These are phyloP conservation scores for Cantharis flavilabris DNA, from an alignment of 2,888 invertebrate species.

Conservation along the genomic window DNA sequence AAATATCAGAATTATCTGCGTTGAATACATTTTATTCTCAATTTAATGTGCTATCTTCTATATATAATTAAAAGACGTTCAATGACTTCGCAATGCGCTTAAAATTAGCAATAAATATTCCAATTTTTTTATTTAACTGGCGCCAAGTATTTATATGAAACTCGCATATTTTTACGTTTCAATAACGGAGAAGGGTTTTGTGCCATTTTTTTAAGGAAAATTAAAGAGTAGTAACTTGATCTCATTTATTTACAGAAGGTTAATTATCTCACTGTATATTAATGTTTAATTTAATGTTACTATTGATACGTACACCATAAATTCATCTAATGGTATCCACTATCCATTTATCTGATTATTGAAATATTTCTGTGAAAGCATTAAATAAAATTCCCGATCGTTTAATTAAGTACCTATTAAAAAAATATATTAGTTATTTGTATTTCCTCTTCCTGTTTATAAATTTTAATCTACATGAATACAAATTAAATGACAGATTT, in stretches of 20 bases:
- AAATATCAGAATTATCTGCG: not conserved
- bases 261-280: slow-evolving; percentile 3
- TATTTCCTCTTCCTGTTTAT: not conserved
- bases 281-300: slow-evolving; percentile 11
- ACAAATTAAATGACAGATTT: not conserved
- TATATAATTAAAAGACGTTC: not conserved
- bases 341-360: not conserved
- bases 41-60: not conserved
- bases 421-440: not conserved
- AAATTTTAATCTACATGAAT: not conserved
- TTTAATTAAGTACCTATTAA: not conserved
- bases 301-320: slow-evolving; percentile 7
- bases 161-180: not conserved
- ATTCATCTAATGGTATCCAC: slow-evolving; percentile 12
- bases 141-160: not conserved
- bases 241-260: slow-evolving; percentile 1
- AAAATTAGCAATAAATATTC: not conserved
- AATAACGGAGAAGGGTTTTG: not conserved
- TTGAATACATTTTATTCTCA: not conserved
- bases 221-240: not conserved
- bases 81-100: not conserved
- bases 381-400: not conserved
- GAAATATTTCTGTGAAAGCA: not conserved
- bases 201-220: not conserved
- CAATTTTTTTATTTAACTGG: not conserved